phyloP scores from a whole-genome alignment of 2,888 invertebrate genomes.

The Boloria euphrosyne region DNA sequence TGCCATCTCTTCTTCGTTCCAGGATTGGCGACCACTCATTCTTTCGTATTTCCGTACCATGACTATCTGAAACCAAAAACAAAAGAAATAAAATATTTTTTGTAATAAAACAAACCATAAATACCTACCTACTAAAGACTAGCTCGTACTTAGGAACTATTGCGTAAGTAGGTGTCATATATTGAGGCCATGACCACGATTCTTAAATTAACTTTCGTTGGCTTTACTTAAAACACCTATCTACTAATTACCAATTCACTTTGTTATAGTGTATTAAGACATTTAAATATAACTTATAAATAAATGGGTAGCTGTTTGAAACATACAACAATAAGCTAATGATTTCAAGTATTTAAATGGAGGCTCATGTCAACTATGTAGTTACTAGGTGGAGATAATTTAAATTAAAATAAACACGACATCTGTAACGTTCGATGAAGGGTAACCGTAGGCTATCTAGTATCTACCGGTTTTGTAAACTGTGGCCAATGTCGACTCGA shows the following conservation, averaged over 20 bases:
- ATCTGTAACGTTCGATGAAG: constrained; percentile 66
- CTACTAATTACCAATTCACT: no score
- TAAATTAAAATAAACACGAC: constrained; percentile 28
- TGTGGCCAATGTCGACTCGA: constrained; percentile 74
- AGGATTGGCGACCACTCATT: constrained; percentile 78
- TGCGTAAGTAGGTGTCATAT: constrained; percentile 33
- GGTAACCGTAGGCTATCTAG: constrained; percentile 74
- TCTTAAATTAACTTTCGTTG: constrained; percentile 13
- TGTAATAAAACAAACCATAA: constrained; percentile 15
- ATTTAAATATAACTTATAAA: no score
- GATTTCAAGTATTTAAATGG: background rate
- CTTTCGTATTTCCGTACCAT: constrained; percentile 81
- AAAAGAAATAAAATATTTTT: constrained; percentile 25
- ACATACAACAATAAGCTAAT: background rate
- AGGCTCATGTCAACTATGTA: background rate
- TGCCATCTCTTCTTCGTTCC: constrained; percentile 79
- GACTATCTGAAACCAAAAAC: constrained; percentile 66
- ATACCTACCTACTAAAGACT: constrained; percentile 6
- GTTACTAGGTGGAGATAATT: constrained; percentile 1
- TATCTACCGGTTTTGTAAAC: constrained; percentile 77
- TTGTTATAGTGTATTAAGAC: no score
- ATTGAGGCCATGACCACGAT: constrained; percentile 32
- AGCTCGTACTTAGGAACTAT: constrained; percentile 28
- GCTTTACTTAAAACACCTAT: constrained; percentile 4
- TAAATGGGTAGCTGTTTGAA: no score